phyloP scores from a whole-genome alignment of 2,888 invertebrate species.

The Ametastegia equiseti region DNA sequence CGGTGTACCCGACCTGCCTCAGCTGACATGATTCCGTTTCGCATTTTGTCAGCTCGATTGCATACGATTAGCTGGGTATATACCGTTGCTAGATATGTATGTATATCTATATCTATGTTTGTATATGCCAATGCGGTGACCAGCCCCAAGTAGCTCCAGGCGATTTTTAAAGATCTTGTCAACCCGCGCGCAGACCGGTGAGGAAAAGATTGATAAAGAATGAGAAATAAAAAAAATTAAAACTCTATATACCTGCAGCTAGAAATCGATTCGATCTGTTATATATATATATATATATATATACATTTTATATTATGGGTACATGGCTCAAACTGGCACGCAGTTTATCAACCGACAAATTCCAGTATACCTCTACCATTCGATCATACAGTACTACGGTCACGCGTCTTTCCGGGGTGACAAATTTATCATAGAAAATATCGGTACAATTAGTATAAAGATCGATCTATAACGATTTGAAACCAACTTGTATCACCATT shows the following conservation, averaged over 20 bases:
- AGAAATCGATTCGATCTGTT: not conserved
- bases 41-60: constrained; percentile 17
- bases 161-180: constrained; percentile 30
- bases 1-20: constrained; percentile 10
- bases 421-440: too few species aligned
- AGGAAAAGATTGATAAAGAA: not conserved
- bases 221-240: not conserved
- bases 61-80: constrained; percentile 9
- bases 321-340: too few species aligned
- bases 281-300: too few species aligned
- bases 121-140: not conserved
- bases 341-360: too few species aligned
- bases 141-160: not conserved
- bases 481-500: too few species aligned
- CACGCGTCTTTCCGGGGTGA: too few species aligned
- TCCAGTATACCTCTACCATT: too few species aligned
- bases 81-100: not conserved
- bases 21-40: constrained; percentile 27
- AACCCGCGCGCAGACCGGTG: not conserved
- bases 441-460: too few species aligned
- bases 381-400: too few species aligned
- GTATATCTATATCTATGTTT: not conserved
- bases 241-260: not conserved
- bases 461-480: too few species aligned
- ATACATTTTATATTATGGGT: too few species aligned